Percentiles rank a stretch among this genome's conserved stretches.
phyloP scores from a whole-genome alignment of 2,797 vertebrate genomes.

The Tinamus major region DNA sequence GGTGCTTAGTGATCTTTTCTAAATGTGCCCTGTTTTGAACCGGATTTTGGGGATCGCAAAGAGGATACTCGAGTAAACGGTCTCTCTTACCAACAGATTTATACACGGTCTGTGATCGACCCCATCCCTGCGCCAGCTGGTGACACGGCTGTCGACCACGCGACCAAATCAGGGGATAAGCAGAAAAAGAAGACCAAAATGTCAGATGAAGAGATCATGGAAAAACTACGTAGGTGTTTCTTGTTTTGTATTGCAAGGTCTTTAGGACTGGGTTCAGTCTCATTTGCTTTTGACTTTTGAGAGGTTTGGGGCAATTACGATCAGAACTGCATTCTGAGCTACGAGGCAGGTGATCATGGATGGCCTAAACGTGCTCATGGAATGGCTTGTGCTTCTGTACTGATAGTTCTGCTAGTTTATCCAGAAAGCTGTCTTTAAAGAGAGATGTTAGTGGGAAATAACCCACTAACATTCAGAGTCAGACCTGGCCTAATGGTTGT shows the following conservation, averaged over 20 bases:
- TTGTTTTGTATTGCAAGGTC: background rate
- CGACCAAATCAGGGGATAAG: slow-evolving; percentile 87
- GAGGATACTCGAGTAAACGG: background rate
- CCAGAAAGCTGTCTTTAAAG: background rate
- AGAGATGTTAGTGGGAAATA: background rate
- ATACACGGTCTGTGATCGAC: slow-evolving; percentile 95
- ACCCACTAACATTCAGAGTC: background rate
- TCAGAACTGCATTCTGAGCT: background rate
- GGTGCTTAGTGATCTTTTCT: background rate
- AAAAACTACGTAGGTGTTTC: slow-evolving; percentile 91
- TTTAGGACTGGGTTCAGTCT: background rate
- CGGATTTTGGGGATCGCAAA: background rate
- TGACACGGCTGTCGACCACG: slow-evolving; percentile 84
- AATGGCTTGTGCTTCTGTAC: no score
- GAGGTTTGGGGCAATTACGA: background rate
- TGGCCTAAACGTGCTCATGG: background rate
- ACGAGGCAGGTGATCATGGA: background rate
- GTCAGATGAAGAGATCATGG: slow-evolving; percentile 98
- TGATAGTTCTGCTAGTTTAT: background rate
- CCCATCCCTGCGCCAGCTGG: slow-evolving; percentile 90
- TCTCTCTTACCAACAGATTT: slow-evolving; percentile 82
- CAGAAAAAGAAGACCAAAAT: slow-evolving; percentile 97
- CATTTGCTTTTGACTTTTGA: background rate
- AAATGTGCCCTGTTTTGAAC: background rate
- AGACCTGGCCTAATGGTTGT: background rate